Conservation (phyloP, 2,888 invertebrate species). For the Caenorhabditis uteleia region DNA sequence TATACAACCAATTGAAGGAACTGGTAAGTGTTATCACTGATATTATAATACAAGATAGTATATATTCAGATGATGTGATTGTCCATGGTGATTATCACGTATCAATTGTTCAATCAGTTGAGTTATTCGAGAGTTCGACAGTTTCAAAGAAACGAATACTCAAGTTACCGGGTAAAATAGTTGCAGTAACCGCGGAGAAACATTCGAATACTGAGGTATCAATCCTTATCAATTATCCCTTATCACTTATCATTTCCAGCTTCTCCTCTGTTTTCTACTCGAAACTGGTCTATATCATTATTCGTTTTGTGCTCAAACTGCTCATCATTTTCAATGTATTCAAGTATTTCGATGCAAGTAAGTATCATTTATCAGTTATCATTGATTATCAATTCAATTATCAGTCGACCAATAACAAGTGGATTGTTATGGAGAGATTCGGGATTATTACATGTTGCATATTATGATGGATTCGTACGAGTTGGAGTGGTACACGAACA, state of each 20-base stretch:
- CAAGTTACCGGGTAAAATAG: slow-evolving; percentile 32
- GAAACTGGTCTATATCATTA: slow-evolving; percentile 48
- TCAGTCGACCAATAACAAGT: slow-evolving; percentile 39
- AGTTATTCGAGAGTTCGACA: slow-evolving; percentile 37
- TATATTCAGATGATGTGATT: slow-evolving; percentile 45
- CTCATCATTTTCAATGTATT: slow-evolving; percentile 39
- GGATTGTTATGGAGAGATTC: slow-evolving; percentile 48
- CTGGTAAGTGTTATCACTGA: too few relatives aligned
- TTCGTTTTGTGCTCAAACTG: slow-evolving; percentile 40
- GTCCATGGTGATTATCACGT: slow-evolving; percentile 38
- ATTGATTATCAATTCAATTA: slow-evolving; percentile 3
- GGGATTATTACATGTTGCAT: slow-evolving; percentile 45
- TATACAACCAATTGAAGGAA: slow-evolving; percentile 35
- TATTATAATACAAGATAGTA: neutral
- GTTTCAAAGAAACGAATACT: slow-evolving; percentile 34
- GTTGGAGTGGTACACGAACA: slow-evolving; percentile 51
- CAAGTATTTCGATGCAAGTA: slow-evolving; percentile 49
- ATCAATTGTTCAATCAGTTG: slow-evolving; percentile 38
- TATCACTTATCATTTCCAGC: too few relatives aligned
- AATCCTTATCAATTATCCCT: neutral
- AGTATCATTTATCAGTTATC: slow-evolving; percentile 4
- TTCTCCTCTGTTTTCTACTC: slow-evolving; percentile 41
- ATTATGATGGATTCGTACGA: slow-evolving; percentile 49
- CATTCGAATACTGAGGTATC: slow-evolving; percentile 41
- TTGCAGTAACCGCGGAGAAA: slow-evolving; percentile 43